Conservation (phyloP, 1,140 invertebrate species). For the Eubasilissa regina region DNA sequence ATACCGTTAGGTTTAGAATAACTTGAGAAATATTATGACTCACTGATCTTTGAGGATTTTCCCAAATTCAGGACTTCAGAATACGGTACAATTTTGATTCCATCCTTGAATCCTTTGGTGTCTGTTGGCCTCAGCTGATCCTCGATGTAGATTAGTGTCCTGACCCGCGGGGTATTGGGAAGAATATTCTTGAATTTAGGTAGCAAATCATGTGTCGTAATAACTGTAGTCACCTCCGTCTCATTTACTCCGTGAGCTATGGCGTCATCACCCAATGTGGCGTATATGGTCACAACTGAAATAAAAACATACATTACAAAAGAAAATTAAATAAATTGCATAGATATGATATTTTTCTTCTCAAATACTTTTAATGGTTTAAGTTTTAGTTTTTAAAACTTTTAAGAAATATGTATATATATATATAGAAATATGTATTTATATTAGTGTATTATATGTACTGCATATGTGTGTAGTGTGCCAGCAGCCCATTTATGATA, state of each 20-base stretch:
- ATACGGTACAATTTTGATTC: constrained; percentile 79
- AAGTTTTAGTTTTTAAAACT: too few relatives aligned
- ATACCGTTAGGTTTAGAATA: too few relatives aligned
- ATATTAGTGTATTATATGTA: too few relatives aligned
- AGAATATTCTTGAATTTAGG: constrained; percentile 91
- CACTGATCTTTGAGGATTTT: constrained; percentile 65
- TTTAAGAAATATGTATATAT: too few relatives aligned
- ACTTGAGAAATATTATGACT: constrained; percentile 59
- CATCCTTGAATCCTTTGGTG: constrained; percentile 78
- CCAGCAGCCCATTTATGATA: too few relatives aligned
- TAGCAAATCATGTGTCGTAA: constrained; percentile 90
- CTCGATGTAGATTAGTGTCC: constrained; percentile 91
- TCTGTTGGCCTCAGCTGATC: constrained; percentile 85
- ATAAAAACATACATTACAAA: constrained; percentile 59
- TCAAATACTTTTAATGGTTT: too few relatives aligned
- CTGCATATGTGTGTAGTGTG: too few relatives aligned
- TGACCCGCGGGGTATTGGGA: constrained; percentile 78
- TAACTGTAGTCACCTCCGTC: constrained; percentile 92
- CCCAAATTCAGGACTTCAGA: constrained; percentile 72
- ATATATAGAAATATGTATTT: too few relatives aligned
- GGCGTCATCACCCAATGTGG: constrained; percentile 96
- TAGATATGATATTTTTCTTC: background rate
- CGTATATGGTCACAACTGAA: constrained; percentile 95
- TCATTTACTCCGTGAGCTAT: constrained; percentile 96
- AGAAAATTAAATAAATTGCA: background rate